Evolutionary conservation across 2,797 vertebrate genomes (phyloP).

Genomic region (Gymnoscopelus microlampas): DNA sequence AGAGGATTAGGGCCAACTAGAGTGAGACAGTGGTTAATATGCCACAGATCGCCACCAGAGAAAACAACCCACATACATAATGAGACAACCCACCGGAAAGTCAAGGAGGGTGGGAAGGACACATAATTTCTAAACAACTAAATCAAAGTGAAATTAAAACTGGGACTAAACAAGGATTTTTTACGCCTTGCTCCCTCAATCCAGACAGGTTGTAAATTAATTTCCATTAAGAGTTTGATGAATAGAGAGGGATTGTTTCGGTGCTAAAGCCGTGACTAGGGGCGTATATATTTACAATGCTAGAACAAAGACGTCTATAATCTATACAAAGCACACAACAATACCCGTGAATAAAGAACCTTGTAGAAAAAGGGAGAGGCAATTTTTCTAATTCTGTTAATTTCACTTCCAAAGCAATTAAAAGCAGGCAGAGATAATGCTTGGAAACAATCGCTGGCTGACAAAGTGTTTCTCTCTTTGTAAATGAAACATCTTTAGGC

Average conservation of each 20-base stretch:
- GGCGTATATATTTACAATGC: conserved; percentile 90
- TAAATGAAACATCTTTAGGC: conserved; percentile 92
- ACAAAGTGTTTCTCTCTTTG: conserved; percentile 92
- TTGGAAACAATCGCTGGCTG: conserved; percentile 88
- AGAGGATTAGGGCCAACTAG: conserved; percentile 53
- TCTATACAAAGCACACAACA: conserved; percentile 93
- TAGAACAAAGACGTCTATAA: conserved; percentile 93
- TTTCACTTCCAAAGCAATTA: conserved; percentile 99
- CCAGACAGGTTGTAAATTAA: conserved; percentile 81
- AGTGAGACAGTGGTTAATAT: conserved; percentile 31
- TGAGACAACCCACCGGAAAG: conserved; percentile 37
- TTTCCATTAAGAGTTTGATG: conserved; percentile 74
- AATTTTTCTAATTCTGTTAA: conserved; percentile 97
- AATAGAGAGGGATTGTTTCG: conserved; percentile 76
- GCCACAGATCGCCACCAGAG: conserved; percentile 25
- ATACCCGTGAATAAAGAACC: conserved; percentile 93
- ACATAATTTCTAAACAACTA: conserved; percentile 26
- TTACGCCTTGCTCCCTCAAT: conserved; percentile 42
- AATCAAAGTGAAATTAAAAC: conserved; percentile 55
- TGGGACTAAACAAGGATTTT: conserved; percentile 40
- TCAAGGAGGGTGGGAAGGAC: conserved; percentile 33
- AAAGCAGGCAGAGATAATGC: conserved; percentile 91
- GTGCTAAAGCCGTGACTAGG: conserved; percentile 87
- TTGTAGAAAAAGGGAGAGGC: conserved; percentile 88
- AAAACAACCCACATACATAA: conserved; percentile 33